phyloP scores from a whole-genome alignment of 1,140 invertebrate genomes.

The Coenobita brevimanus region DNA sequence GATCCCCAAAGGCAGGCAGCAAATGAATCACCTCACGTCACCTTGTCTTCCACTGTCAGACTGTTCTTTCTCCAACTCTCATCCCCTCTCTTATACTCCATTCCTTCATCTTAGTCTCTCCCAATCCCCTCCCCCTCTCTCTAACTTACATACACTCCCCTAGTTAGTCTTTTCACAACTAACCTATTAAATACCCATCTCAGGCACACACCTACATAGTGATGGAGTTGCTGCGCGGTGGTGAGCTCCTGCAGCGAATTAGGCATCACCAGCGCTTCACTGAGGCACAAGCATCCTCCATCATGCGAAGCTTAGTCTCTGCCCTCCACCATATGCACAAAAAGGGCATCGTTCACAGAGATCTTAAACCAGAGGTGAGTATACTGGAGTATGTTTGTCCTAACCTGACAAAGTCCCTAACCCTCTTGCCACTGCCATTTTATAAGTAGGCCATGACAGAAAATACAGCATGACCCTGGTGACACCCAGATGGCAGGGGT shows the following conservation, averaged over 20 bases:
- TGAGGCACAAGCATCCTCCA: slow-evolving; percentile 80
- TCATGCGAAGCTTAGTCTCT: slow-evolving; percentile 85
- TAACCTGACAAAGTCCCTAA: no score
- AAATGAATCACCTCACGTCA: no score
- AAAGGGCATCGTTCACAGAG: slow-evolving; percentile 87
- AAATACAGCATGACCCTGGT: no score
- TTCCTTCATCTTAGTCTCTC: neutral
- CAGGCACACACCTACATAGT: slow-evolving; percentile 86
- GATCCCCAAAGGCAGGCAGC: no score
- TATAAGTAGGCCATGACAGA: no score
- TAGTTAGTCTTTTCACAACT: neutral
- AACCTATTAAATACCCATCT: no score
- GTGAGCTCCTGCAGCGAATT: slow-evolving; percentile 86
- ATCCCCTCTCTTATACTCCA: slow-evolving; percentile 15
- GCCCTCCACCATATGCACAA: slow-evolving; percentile 89
- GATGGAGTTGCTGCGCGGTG: slow-evolving; percentile 88
- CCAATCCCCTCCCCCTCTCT: slow-evolving; percentile 6
- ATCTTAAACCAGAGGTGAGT: slow-evolving; percentile 90
- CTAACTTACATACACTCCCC: neutral
- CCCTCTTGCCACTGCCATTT: no score
- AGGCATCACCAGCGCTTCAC: slow-evolving; percentile 80
- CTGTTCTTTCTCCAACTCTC: no score
- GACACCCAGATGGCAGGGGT: no score
- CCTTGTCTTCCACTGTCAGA: no score
- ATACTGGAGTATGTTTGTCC: neutral